Evolutionary conservation across 2,113 vertebrate genomes (phyloP).

Genomic region (Phalacrocorax aristotelis): DNA sequence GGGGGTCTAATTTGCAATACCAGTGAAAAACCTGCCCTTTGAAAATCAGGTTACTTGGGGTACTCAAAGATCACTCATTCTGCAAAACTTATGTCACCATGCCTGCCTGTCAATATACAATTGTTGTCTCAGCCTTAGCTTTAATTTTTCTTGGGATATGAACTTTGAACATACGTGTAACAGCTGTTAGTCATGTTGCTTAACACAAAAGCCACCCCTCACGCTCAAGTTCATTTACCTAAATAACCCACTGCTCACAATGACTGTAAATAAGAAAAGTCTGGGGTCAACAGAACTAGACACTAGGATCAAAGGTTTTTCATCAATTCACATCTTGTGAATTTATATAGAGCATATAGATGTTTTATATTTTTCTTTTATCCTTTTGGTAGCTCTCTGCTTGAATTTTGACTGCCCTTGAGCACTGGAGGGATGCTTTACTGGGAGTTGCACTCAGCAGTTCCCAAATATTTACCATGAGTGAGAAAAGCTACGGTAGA

Average conservation of each 20-base stretch:
- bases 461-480: neutral
- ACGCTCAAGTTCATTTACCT: conserved; percentile 33
- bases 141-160: neutral
- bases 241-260: conserved; percentile 23
- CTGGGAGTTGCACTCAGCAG: neutral
- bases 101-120: conserved; percentile 6
- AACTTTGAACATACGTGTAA: neutral
- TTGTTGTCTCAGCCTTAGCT: neutral
- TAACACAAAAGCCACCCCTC: conserved; percentile 5
- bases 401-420: conserved; percentile 7
- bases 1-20: conserved; percentile 3
- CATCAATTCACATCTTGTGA: neutral
- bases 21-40: neutral
- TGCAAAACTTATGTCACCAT: neutral
- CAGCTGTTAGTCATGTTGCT: neutral
- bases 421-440: neutral
- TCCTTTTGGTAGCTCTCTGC: neutral
- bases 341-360: conserved; percentile 1
- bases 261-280: conserved; percentile 17
- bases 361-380: neutral
- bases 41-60: neutral
- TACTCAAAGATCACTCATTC: conserved; percentile 13
- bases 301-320: neutral
- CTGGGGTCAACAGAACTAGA: neutral
- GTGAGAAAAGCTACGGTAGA: neutral